Conservation (phyloP, 2,797 vertebrate genomes). For the Darevskia nairensis region DNA sequence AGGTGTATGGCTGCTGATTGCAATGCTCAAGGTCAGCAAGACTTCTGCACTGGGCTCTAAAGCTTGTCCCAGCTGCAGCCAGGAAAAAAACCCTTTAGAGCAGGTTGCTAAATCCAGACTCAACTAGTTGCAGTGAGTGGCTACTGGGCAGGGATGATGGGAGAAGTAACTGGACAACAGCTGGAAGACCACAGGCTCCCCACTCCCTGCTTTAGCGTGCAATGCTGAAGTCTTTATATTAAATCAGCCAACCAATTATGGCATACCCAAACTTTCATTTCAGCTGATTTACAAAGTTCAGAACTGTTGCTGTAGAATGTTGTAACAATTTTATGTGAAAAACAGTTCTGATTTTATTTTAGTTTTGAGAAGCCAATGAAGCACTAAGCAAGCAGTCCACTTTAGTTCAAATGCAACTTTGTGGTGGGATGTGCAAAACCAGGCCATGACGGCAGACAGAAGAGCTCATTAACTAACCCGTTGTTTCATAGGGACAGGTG, state of each 20-base stretch:
- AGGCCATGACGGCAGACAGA: constrained; percentile 72
- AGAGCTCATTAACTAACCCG: constrained; percentile 62
- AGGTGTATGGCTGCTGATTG: background rate
- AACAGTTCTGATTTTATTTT: background rate
- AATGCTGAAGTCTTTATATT: background rate
- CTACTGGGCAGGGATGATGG: too few relatives aligned
- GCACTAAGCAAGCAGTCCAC: background rate
- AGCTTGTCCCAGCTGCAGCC: too few relatives aligned
- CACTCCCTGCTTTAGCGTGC: too few relatives aligned
- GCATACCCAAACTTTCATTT: background rate
- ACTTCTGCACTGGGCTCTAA: too few relatives aligned
- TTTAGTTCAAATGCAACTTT: background rate
- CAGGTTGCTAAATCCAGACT: too few relatives aligned
- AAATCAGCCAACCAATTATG: background rate
- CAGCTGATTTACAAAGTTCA: background rate
- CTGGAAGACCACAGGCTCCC: too few relatives aligned
- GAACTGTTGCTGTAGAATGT: background rate
- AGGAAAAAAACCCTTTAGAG: too few relatives aligned
- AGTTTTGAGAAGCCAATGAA: background rate
- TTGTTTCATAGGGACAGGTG: constrained; percentile 37
- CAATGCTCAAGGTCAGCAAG: too few relatives aligned
- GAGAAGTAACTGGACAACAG: too few relatives aligned
- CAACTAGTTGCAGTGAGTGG: too few relatives aligned
- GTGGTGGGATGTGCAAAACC: constrained; percentile 24
- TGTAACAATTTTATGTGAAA: background rate